Percentiles rank a stretch among this genome's conserved stretches.
phyloP scores from a whole-genome alignment of 2,113 vertebrate species.

The Campylomormyrus tamandua region DNA sequence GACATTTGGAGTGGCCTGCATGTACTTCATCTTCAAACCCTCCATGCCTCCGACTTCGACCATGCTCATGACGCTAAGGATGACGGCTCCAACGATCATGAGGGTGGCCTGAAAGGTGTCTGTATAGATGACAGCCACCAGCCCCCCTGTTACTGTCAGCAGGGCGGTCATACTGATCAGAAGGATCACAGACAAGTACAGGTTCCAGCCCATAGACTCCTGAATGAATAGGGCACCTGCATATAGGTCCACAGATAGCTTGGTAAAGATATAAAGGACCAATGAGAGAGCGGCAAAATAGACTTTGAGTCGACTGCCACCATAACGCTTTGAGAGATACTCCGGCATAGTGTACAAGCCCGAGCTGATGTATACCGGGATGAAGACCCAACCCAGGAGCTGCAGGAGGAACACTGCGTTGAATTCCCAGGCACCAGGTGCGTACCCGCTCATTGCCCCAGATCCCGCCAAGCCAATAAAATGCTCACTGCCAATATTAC shows the following conservation, averaged over 20 bases:
- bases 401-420: conserved; percentile 95
- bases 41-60: conserved; percentile 83
- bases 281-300: conserved; percentile 80
- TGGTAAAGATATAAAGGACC: conserved; percentile 84
- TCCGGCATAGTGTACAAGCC: conserved; percentile 85
- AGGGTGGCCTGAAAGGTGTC: conserved; percentile 77
- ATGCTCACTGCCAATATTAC: conserved; percentile 99
- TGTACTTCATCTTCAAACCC: conserved; percentile 85
- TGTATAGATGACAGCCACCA: conserved; percentile 93
- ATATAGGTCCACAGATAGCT: conserved; percentile 83
- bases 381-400: conserved; percentile 82
- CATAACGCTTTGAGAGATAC: conserved; percentile 79
- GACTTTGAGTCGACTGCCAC: conserved; percentile 78
- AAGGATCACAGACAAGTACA: conserved; percentile 78
- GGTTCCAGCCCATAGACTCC: conserved; percentile 81
- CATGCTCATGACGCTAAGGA: conserved; percentile 82
- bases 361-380: conserved; percentile 79
- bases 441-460: conserved; percentile 92
- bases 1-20: conserved; percentile 83
- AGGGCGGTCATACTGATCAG: conserved; percentile 77
- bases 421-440: conserved; percentile 96
- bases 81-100: conserved; percentile 90
- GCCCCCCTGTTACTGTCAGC: conserved; percentile 77
- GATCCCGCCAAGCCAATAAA: conserved; percentile 98
- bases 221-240: conserved; percentile 83